Evolutionary conservation across 2,797 vertebrate genomes (phyloP), one percentile per base, ranked within the genome.

Genomic region (Melanotaenia nigrans): DNA sequence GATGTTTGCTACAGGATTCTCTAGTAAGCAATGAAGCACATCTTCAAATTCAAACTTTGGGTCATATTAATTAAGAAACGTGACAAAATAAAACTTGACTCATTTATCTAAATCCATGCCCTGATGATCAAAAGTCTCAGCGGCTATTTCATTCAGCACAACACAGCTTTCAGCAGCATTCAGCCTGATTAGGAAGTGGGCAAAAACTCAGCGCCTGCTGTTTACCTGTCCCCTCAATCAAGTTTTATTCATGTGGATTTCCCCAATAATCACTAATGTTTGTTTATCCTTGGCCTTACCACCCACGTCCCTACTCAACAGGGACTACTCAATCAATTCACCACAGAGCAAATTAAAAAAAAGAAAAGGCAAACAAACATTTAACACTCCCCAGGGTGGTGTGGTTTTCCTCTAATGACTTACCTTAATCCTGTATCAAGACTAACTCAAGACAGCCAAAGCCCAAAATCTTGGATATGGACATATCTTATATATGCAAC

Each of bases 211-310:
- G 12, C 62, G 70, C 65, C 71, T 60, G 54, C 53, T 61, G 78
- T 85, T 91, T 85, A 84, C 80, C 79, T 77, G 80, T 81, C 57
- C 71, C 68, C 73, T 77, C 77, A 66, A 79, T 90, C 79, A 77
- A 49, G 60, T 75, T 72, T 77, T 47, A 81, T 79, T 86, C 79
- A 85, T 82, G 81, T 60, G 61, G 79, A 84, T 75, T 82, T 69
- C 56, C 78, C 85, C 79, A 75, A 82, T 90, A 88, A 86, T 89
- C 81, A 42, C 68, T 75, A 32, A 60, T 85, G 86, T 85, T 91
- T 92, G 89, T 91, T 91, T 90, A 85, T 82, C 58, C 70, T 69
- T 51, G 55, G 70, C 82, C 77, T 78, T 66, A 78, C 82, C 80
- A 58, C 88, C 79, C 38, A 64, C 80, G 28, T 68, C 65, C 57